Conservation (phyloP, 1,140 invertebrate species). For the Aphelinus atriplicis region DNA sequence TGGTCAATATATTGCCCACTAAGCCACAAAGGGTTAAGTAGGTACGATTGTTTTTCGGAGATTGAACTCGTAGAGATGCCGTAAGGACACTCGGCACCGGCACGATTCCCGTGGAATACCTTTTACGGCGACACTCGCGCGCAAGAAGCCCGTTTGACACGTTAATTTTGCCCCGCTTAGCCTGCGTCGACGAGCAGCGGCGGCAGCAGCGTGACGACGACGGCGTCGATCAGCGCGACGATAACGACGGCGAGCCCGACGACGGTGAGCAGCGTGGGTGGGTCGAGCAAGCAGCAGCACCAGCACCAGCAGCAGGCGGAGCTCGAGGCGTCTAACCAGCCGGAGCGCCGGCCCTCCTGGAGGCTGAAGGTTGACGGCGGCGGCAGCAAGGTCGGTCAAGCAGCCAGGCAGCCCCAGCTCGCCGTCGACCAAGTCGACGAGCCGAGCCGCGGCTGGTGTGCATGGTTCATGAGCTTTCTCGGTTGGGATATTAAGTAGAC, state of each 20-base stretch:
- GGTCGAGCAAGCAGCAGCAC: slow-evolving; percentile 41
- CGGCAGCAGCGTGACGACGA: slow-evolving; percentile 61
- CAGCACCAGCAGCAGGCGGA: slow-evolving; percentile 61
- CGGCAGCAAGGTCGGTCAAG: slow-evolving; percentile 81
- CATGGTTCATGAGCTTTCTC: slow-evolving; percentile 55
- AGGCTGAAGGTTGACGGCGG: slow-evolving; percentile 87
- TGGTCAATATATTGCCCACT: too few relatives aligned
- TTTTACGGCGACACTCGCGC: too few relatives aligned
- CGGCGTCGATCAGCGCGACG: slow-evolving; percentile 69
- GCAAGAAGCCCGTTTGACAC: too few relatives aligned
- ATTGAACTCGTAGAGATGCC: too few relatives aligned
- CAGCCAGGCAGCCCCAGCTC: slow-evolving; percentile 15
- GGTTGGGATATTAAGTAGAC: slow-evolving; percentile 42
- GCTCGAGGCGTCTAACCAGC: slow-evolving; percentile 62
- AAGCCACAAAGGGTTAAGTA: too few relatives aligned
- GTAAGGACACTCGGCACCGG: too few relatives aligned
- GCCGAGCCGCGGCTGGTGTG: slow-evolving; percentile 48
- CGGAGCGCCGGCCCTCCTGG: slow-evolving; percentile 89
- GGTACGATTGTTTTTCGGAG: too few relatives aligned
- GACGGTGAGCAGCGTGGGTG: slow-evolving; percentile 65
- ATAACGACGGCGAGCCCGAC: slow-evolving; percentile 70
- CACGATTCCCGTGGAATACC: too few relatives aligned
- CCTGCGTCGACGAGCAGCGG: background rate
- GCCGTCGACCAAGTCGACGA: slow-evolving; percentile 8
- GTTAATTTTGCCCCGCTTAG: slow-evolving; percentile 36